Evolutionary conservation across 2,888 invertebrate genomes (phyloP).

Genomic region (Serrognathus titanus): DNA sequence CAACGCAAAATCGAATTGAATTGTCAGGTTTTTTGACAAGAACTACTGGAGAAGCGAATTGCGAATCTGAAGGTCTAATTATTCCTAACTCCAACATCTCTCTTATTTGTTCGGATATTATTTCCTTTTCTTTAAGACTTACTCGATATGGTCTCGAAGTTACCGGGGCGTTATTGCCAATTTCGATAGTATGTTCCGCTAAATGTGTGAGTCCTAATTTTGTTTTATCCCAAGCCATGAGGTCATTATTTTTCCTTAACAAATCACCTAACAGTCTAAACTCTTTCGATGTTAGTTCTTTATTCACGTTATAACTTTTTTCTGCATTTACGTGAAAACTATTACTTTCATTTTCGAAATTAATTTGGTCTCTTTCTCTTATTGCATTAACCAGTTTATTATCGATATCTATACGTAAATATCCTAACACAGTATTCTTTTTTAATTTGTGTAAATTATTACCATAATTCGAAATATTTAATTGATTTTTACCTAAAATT

Average conservation of each 20-base stretch:
- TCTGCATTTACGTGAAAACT: background rate
- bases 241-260: background rate
- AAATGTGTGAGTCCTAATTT: background rate
- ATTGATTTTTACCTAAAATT: too few relatives aligned
- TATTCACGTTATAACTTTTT: background rate
- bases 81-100: too few relatives aligned
- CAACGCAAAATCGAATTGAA: background rate
- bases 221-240: background rate
- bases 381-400: too few relatives aligned
- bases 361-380: too few relatives aligned
- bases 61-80: too few relatives aligned
- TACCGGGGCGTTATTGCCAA: background rate
- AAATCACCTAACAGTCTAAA: background rate
- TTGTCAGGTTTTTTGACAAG: too few relatives aligned
- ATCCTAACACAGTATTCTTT: too few relatives aligned
- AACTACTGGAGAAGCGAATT: too few relatives aligned
- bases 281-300: background rate
- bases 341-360: background rate
- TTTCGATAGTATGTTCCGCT: background rate
- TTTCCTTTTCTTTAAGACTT: background rate
- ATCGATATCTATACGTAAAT: too few relatives aligned
- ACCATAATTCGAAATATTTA: too few relatives aligned
- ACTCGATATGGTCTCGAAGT: background rate
- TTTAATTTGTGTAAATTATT: too few relatives aligned
- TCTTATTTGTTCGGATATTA: background rate